Evolutionary conservation across 2,797 vertebrate species (phyloP).

Genomic region (Nasua narica): DNA sequence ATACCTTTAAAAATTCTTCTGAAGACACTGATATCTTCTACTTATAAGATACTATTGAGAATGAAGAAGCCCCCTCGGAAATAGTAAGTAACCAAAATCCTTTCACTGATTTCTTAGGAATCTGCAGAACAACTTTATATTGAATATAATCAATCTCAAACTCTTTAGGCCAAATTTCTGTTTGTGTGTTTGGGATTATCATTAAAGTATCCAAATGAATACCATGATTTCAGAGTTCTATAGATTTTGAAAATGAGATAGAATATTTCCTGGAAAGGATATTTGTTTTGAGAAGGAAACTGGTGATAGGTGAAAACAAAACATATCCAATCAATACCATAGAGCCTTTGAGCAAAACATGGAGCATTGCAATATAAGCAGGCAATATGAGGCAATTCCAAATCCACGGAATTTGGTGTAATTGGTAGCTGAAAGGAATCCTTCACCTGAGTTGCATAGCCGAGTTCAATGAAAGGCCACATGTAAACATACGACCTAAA

Average conservation of each 20-base stretch:
- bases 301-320: not conserved
- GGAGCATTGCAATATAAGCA: fast-evolving
- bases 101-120: not conserved
- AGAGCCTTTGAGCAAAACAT: not conserved
- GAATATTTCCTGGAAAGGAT: not conserved
- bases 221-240: not conserved
- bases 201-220: not conserved
- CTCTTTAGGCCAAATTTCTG: not conserved
- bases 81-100: not conserved
- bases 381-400: not conserved
- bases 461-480: not conserved
- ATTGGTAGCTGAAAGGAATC: not conserved
- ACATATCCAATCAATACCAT: not conserved
- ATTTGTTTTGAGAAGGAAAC: not conserved
- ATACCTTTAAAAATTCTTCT: not conserved
- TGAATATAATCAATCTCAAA: not conserved
- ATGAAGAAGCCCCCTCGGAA: not conserved
- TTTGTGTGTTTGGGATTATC: not conserved
- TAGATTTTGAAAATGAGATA: not conserved
- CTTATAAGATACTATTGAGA: not conserved
- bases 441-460: fast-evolving
- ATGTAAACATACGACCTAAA: not conserved
- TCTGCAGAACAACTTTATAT: not conserved
- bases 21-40: not conserved
- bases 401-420: not conserved